Conservation (phyloP, 2,113 vertebrate species). For the Regulus satrapa region DNA sequence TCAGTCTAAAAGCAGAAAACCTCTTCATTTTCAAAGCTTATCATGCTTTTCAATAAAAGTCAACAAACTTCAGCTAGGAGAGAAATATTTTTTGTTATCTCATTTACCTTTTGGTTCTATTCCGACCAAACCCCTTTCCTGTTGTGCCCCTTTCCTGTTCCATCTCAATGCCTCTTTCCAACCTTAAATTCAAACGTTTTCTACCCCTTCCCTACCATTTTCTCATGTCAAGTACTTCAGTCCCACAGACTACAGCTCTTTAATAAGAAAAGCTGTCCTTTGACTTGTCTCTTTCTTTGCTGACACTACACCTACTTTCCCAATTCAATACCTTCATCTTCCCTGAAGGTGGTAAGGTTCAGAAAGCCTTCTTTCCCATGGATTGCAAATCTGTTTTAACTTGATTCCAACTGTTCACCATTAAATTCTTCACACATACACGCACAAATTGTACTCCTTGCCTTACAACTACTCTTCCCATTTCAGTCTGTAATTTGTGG, state of each 20-base stretch:
- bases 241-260: background rate
- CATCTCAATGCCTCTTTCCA: background rate
- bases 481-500: background rate
- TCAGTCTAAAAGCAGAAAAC: background rate
- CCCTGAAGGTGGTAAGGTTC: background rate
- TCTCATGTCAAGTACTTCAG: background rate
- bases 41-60: background rate
- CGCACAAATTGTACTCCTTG: background rate
- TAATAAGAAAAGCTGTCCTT: background rate
- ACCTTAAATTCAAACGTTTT: background rate
- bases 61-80: background rate
- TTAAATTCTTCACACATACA: background rate
- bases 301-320: background rate
- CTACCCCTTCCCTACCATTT: background rate
- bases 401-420: background rate
- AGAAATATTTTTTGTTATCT: background rate
- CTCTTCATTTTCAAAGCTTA: background rate
- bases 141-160: background rate
- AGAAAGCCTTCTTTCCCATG: background rate
- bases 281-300: background rate
- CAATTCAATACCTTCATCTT: background rate
- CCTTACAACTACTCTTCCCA: background rate
- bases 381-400: background rate
- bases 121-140: background rate
- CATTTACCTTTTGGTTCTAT: background rate